Conservation (phyloP, 2,113 vertebrate species). For the Gopherus flavomarginatus region DNA sequence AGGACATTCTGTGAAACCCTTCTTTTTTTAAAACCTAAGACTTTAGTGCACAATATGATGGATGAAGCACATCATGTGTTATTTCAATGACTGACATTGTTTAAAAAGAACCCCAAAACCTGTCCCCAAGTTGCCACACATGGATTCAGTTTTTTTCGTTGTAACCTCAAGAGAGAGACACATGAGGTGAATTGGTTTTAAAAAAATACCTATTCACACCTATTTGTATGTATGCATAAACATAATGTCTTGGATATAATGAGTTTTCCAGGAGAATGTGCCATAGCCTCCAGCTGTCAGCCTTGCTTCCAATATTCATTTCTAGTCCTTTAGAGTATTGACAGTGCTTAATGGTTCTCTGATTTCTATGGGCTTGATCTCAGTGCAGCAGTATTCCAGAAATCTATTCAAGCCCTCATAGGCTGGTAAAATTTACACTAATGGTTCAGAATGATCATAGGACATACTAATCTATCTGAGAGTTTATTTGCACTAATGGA, state of each 20-base stretch:
- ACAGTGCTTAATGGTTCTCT: neutral
- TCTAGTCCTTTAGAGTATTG: neutral
- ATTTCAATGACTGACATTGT: rapidly evolving
- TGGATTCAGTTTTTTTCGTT: neutral
- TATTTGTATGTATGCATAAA: neutral
- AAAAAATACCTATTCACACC: neutral
- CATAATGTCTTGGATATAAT: neutral
- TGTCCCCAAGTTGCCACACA: neutral
- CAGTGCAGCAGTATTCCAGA: neutral
- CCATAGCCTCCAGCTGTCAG: neutral
- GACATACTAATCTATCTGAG: neutral
- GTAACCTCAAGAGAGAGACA: neutral
- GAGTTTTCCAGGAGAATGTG: conserved; percentile 5
- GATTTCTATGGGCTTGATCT: neutral
- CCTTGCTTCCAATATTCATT: conserved; percentile 23
- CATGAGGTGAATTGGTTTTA: rapidly evolving
- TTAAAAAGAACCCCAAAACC: neutral
- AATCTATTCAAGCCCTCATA: neutral
- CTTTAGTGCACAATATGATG: neutral
- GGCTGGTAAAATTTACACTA: neutral
- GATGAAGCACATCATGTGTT: neutral
- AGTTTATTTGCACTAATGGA: neutral
- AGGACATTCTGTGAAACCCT: conserved; percentile 20
- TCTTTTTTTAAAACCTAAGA: neutral
- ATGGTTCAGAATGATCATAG: neutral